A percentile compares a stretch with the other conserved stretches of the same genome.
Evolutionary conservation across 2,797 vertebrate species (phyloP).

Genomic region (Erpetoichthys calabaricus): DNA sequence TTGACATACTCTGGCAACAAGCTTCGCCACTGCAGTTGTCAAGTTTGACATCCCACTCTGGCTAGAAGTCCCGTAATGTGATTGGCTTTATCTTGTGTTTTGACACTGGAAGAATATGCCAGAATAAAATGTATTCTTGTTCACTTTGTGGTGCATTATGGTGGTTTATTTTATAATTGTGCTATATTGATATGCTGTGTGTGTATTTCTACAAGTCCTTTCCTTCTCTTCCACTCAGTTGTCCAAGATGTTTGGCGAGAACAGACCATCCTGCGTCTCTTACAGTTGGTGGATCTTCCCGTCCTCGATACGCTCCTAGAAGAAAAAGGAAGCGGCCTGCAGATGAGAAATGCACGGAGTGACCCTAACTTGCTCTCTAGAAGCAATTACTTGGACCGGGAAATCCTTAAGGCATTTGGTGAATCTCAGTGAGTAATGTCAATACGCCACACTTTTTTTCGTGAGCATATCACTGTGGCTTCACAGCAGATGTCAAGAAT

Average conservation of each 20-base stretch:
- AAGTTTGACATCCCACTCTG: too few species aligned
- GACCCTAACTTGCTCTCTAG: constrained; percentile 55
- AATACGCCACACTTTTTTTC: not conserved
- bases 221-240: constrained; percentile 41
- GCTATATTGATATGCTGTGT: too few species aligned
- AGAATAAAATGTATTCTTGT: too few species aligned
- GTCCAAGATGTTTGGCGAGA: constrained; percentile 87
- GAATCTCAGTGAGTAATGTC: constrained; percentile 91
- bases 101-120: too few species aligned
- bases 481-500: not conserved
- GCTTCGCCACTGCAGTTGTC: too few species aligned
- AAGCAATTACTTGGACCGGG: constrained; percentile 77
- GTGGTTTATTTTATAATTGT: too few species aligned
- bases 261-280: constrained; percentile 73
- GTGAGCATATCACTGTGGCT: not conserved
- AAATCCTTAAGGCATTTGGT: constrained; percentile 89
- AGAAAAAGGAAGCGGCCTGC: constrained; percentile 36
- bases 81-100: too few species aligned
- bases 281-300: constrained; percentile 88
- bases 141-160: too few species aligned
- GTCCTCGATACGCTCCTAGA: constrained; percentile 75
- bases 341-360: constrained; percentile 46
- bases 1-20: too few species aligned
- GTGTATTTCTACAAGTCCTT: too few species aligned
- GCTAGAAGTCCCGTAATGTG: too few species aligned